Conservation (phyloP, 2,113 vertebrate genomes). For the Vicugna pacos region DNA sequence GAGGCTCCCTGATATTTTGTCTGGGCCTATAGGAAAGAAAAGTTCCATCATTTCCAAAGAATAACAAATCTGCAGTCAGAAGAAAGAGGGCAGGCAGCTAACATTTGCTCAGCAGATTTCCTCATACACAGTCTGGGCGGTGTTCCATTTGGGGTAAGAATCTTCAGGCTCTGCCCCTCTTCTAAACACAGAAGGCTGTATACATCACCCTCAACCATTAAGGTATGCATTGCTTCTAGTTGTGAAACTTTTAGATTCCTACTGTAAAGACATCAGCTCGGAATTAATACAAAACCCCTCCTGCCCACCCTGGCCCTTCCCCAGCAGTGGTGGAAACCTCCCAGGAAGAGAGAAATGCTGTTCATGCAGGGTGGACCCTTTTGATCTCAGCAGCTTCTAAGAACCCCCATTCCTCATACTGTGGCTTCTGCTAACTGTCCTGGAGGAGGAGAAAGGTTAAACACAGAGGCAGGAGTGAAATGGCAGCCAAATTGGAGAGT, state of each 20-base stretch:
- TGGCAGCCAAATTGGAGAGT: slow-evolving; percentile 72
- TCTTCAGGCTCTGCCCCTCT: not conserved
- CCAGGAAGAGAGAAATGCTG: slow-evolving; percentile 67
- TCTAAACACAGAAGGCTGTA: not conserved
- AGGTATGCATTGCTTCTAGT: not conserved
- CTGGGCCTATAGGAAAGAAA: not conserved
- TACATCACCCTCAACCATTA: not conserved
- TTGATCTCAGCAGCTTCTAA: slow-evolving; percentile 75
- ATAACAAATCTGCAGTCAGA: slow-evolving; percentile 14
- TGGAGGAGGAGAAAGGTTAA: slow-evolving; percentile 80
- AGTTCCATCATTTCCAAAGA: not conserved
- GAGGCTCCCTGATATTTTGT: not conserved
- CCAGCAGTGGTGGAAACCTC: slow-evolving; percentile 52
- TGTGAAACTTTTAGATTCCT: slow-evolving; percentile 64
- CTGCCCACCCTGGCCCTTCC: not conserved
- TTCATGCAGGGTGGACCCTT: slow-evolving; percentile 62
- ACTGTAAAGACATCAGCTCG: slow-evolving; percentile 46
- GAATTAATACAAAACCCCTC: slow-evolving; percentile 5
- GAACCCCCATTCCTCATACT: slow-evolving; percentile 66
- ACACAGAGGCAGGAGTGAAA: slow-evolving; percentile 69
- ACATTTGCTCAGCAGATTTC: slow-evolving; percentile 36
- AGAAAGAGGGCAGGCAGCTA: slow-evolving; percentile 28
- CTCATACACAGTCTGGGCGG: not conserved
- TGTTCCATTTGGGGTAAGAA: not conserved
- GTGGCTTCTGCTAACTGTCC: slow-evolving; percentile 80